A percentile compares a stretch with the other conserved stretches of the same genome.
These are phyloP conservation scores for Cenopis cana DNA, from an alignment of 2,888 invertebrate species.

Conservation along the genomic window DNA sequence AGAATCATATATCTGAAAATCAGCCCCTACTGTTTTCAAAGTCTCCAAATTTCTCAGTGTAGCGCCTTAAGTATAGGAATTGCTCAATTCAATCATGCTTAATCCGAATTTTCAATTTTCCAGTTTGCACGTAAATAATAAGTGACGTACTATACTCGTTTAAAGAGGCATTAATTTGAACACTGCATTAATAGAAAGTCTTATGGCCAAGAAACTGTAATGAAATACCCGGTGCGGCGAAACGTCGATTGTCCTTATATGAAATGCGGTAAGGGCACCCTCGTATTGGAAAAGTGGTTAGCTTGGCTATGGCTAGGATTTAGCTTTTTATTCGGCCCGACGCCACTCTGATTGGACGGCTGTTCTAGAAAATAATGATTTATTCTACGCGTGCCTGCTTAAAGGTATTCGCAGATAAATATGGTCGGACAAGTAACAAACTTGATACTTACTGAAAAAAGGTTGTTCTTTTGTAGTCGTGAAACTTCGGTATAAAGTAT, in stretches of 20 bases:
- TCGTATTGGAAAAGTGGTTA: conserved; percentile 32
- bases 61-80: too few relatives aligned
- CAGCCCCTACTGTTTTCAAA: too few relatives aligned
- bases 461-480: conserved; percentile 6
- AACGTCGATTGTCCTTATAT: conserved; percentile 39
- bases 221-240: conserved; percentile 23
- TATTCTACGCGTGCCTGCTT: conserved; percentile 33
- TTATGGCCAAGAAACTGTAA: conserved; percentile 1
- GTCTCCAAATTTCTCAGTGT: too few relatives aligned
- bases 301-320: conserved; percentile 38
- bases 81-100: too few relatives aligned
- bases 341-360: conserved; percentile 37
- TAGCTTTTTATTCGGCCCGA: conserved; percentile 34
- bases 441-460: conserved; percentile 19
- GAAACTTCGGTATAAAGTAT: background rate
- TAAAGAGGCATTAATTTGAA: background rate
- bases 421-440: conserved; percentile 4
- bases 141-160: too few relatives aligned
- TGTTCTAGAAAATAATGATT: conserved; percentile 41
- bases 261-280: conserved; percentile 33
- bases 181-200: background rate
- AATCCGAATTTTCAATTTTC: too few relatives aligned
- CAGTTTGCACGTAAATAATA: too few relatives aligned
- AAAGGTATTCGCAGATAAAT: conserved; percentile 28
- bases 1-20: too few relatives aligned